These are phyloP conservation scores for Sander vitreus DNA, from an alignment of 2,113 vertebrate species.

Conservation along the genomic window DNA sequence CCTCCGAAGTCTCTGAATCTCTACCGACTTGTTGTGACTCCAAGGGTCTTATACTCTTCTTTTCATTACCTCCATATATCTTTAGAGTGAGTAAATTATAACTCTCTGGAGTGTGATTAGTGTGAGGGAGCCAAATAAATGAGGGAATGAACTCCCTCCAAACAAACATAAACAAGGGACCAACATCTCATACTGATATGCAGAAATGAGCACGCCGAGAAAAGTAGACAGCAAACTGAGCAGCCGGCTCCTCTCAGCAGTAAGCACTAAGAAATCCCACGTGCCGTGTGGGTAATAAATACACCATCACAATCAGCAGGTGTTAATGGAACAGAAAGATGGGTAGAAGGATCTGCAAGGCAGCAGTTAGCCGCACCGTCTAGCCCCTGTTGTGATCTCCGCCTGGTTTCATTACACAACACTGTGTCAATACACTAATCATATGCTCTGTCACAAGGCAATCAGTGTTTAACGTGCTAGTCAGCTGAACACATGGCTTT, in stretches of 20 bases:
- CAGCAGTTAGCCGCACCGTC: conserved; percentile 47
- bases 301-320: conserved; percentile 74
- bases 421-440: conserved; percentile 82
- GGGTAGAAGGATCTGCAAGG: conserved; percentile 41
- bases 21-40: conserved; percentile 7
- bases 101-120: conserved; percentile 44
- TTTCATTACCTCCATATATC: conserved; percentile 41
- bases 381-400: conserved; percentile 64
- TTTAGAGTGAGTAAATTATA: conserved; percentile 36
- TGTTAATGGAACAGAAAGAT: conserved; percentile 72
- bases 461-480: conserved; percentile 76
- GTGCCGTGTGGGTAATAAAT: conserved; percentile 33
- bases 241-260: conserved; percentile 32
- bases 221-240: conserved; percentile 54
- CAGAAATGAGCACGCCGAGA: conserved; percentile 33
- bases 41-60: conserved; percentile 9
- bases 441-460: conserved; percentile 82
- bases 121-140: conserved; percentile 25
- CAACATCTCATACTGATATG: conserved; percentile 22
- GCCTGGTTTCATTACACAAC: conserved; percentile 73
- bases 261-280: conserved; percentile 15
- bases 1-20: conserved; percentile 26
- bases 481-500: conserved; percentile 73
- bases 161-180: conserved; percentile 49
- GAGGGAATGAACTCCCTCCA: neutral